Evolutionary conservation across 2,888 invertebrate genomes (phyloP).

Genomic region (Scaptomyza cyrtandrae): DNA sequence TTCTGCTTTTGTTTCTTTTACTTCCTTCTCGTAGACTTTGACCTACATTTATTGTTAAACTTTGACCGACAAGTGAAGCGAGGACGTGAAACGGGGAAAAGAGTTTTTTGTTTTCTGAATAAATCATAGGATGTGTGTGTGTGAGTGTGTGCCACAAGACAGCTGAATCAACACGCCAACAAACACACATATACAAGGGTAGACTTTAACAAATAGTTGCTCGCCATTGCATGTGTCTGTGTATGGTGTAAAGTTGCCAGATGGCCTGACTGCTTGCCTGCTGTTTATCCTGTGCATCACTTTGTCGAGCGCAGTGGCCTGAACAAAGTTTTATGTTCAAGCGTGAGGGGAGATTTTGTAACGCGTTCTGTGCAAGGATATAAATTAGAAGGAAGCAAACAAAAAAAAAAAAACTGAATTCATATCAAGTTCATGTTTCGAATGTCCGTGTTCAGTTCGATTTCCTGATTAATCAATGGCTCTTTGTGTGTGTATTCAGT

Average conservation of each 20-base stretch:
- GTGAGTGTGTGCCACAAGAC: constrained; percentile 58
- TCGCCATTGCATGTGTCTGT: constrained; percentile 12
- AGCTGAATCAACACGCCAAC: constrained; percentile 58
- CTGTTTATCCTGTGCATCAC: constrained; percentile 58
- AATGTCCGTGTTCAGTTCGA: constrained; percentile 9
- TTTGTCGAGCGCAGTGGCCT: constrained; percentile 46
- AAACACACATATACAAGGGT: constrained; percentile 21
- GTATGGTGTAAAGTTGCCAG: constrained; percentile 33
- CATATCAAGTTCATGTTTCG: constrained; percentile 3
- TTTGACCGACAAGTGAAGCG: neutral
- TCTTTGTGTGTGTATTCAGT: neutral
- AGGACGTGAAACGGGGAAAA: neutral
- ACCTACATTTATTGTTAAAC: constrained; percentile 47
- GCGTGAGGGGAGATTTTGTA: neutral
- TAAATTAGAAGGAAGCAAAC: neutral
- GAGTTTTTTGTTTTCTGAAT: constrained; percentile 64
- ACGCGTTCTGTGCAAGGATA: neutral
- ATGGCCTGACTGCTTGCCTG: constrained; percentile 34
- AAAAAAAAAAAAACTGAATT: neutral
- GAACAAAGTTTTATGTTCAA: constrained; percentile 24
- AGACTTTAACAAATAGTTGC: constrained; percentile 28
- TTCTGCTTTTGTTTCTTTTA: neutral
- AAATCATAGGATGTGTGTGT: constrained; percentile 68
- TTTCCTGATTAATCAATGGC: constrained; percentile 8
- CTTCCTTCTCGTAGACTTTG: constrained; percentile 36